These are phyloP conservation scores for Chamaetylas fuelleborni DNA, from an alignment of 2,113 vertebrate species.

Conservation along the genomic window DNA sequence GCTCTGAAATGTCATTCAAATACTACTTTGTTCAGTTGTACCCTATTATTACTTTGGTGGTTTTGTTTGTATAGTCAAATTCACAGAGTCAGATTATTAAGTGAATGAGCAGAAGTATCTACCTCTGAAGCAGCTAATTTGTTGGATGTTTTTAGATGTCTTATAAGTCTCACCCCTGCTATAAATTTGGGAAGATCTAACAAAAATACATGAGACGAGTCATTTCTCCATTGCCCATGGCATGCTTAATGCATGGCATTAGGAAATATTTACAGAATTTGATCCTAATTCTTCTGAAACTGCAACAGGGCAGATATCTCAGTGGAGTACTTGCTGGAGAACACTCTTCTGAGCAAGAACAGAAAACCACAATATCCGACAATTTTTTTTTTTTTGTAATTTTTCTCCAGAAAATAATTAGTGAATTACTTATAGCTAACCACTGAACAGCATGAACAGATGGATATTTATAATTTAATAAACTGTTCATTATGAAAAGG, in stretches of 20 bases:
- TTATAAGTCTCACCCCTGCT: background rate
- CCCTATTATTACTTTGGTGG: background rate
- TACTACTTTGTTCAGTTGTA: background rate
- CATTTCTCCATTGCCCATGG: background rate
- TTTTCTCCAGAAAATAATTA: slow-evolving; percentile 45
- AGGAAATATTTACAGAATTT: background rate
- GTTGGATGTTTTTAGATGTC: background rate
- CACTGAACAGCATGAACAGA: slow-evolving; percentile 39
- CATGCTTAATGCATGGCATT: background rate
- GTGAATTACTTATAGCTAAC: slow-evolving; percentile 14
- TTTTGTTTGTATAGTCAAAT: background rate
- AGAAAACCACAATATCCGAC: background rate
- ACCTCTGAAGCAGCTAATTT: background rate
- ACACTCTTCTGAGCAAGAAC: background rate
- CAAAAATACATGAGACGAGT: background rate
- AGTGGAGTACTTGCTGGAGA: background rate
- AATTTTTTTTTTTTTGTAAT: background rate
- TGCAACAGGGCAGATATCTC: background rate
- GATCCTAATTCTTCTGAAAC: background rate
- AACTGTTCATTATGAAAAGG: background rate
- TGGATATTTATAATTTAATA: slow-evolving; percentile 27
- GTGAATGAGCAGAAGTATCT: background rate
- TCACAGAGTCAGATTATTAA: background rate
- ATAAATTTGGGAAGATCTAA: background rate
- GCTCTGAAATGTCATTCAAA: background rate